These are phyloP conservation scores for Aplodontia rufa DNA, from an alignment of 2,113 vertebrate species.

Conservation along the genomic window DNA sequence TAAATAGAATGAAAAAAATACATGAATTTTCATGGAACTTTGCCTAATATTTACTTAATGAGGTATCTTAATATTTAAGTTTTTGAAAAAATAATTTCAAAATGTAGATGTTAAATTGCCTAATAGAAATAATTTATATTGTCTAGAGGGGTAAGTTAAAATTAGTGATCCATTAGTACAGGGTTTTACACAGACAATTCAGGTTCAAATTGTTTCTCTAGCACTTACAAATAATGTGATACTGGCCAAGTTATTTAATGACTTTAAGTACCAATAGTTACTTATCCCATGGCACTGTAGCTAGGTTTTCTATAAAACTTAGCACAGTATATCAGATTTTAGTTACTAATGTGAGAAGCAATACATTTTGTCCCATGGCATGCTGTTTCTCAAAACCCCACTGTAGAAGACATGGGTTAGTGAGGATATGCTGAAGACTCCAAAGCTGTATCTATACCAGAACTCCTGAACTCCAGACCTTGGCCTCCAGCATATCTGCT, in stretches of 20 bases:
- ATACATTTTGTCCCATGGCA: background rate
- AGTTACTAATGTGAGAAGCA: background rate
- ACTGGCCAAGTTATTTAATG: background rate
- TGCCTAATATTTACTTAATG: background rate
- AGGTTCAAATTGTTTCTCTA: background rate
- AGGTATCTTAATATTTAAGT: background rate
- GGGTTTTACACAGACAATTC: background rate
- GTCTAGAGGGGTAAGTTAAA: background rate
- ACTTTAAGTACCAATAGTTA: background rate
- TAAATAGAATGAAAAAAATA: background rate
- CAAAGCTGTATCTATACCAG: background rate
- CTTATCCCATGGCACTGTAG: background rate
- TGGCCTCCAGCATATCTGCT: background rate
- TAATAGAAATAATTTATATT: background rate
- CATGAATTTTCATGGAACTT: background rate
- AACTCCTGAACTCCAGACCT: background rate
- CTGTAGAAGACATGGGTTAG: background rate
- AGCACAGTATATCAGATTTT: background rate
- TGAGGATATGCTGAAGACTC: background rate
- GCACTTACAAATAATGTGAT: background rate
- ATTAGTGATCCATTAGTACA: background rate
- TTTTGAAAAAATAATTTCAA: background rate
- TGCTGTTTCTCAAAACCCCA: background rate
- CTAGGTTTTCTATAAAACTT: background rate
- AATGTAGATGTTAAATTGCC: background rate